Evolutionary conservation across 2,888 invertebrate genomes (phyloP).

Genomic region (Operophtera brumata): DNA sequence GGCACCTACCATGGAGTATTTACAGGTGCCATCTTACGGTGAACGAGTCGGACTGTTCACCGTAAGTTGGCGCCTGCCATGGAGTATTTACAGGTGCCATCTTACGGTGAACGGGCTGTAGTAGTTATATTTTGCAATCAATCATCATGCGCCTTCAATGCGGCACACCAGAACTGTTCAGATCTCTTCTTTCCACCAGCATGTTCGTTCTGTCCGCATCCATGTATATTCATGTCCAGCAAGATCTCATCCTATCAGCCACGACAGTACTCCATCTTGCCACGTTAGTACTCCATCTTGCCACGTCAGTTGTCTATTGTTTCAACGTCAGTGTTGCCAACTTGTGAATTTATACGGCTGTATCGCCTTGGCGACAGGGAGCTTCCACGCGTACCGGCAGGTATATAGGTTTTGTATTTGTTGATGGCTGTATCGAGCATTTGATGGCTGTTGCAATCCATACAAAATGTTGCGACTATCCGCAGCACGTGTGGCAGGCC

Average conservation of each 20-base stretch:
- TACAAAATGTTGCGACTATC: no score
- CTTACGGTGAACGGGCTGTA: no score
- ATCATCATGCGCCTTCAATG: not conserved
- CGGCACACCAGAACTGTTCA: no score
- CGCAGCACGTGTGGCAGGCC: not conserved
- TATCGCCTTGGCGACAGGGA: not conserved
- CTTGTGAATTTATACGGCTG: not conserved
- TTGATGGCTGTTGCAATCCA: no score
- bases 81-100: no score
- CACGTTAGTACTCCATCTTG: slow-evolving; percentile 1
- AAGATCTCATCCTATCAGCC: not conserved
- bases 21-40: no score
- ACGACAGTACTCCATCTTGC: no score
- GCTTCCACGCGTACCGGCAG: not conserved
- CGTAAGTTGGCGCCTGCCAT: no score
- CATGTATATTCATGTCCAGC: slow-evolving; percentile 1
- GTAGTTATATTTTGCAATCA: no score
- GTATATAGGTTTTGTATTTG: not conserved
- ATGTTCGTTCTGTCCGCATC: not conserved
- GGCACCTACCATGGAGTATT: no score
- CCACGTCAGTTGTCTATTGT: slow-evolving; percentile 6
- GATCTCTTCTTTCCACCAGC: not conserved
- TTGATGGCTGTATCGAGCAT: not conserved
- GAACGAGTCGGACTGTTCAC: no score
- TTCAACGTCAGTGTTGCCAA: not conserved